A percentile compares a stretch with the other conserved stretches of the same genome.
These are phyloP conservation scores for Drosophila mercatorum DNA, from an alignment of 2,888 invertebrate species.

Conservation along the genomic window DNA sequence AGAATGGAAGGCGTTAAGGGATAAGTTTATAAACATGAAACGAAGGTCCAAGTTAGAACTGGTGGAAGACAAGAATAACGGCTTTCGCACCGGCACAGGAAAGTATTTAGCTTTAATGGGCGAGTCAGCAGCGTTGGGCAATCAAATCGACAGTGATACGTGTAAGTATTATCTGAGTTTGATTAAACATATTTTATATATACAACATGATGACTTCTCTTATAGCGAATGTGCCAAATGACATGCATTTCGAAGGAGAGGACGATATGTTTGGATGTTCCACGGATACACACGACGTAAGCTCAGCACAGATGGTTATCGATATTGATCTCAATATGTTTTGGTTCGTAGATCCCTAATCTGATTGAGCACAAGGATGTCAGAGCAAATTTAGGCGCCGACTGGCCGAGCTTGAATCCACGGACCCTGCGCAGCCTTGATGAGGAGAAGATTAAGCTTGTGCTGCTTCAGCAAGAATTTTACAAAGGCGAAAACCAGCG, in stretches of 20 bases:
- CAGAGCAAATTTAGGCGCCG: not conserved
- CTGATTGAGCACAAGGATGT: slow-evolving; percentile 1
- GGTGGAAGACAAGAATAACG: not conserved
- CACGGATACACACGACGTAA: slow-evolving; percentile 19
- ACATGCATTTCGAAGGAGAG: not conserved
- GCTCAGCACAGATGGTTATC: not conserved
- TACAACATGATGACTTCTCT: not conserved
- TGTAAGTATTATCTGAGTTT: slow-evolving; percentile 11
- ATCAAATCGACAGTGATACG: slow-evolving; percentile 20
- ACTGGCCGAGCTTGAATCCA: slow-evolving; percentile 7
- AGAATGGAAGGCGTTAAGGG: slow-evolving; percentile 27
- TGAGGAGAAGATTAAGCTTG: slow-evolving; percentile 24
- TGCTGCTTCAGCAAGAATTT: slow-evolving; percentile 34
- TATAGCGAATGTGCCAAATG: slow-evolving; percentile 13
- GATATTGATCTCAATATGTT: not conserved
- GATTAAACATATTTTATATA: not conserved
- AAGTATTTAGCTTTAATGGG: not conserved
- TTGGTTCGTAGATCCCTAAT: not conserved
- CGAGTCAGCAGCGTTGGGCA: slow-evolving; percentile 5
- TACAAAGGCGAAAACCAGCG: slow-evolving; percentile 28
- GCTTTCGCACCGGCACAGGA: not conserved
- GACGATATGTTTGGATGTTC: slow-evolving; percentile 13
- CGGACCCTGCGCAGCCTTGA: slow-evolving; percentile 15
- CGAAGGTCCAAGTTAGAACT: slow-evolving; percentile 15
- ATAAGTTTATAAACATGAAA: slow-evolving; percentile 31